phyloP scores from a whole-genome alignment of 1,140 invertebrate species.

The Caenorhabditis remanei region DNA sequence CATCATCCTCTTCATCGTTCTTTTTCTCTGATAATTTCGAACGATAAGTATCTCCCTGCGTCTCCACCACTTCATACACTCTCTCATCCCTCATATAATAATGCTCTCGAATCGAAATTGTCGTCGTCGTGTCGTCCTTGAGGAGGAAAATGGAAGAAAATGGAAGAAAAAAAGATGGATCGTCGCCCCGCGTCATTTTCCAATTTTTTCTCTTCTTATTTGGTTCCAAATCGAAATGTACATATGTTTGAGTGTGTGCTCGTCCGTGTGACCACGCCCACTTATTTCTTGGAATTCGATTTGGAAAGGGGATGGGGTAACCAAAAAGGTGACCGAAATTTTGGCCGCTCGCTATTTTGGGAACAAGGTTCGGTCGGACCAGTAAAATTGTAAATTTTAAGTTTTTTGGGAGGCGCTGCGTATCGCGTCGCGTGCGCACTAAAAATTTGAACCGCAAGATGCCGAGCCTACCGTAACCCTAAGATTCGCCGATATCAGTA shows the following conservation, averaged over 20 bases:
- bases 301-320: background rate
- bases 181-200: conserved; percentile 25
- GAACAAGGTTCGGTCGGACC: too few relatives aligned
- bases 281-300: conserved; percentile 18
- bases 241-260: background rate
- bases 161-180: background rate
- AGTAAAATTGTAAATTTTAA: too few relatives aligned
- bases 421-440: too few relatives aligned
- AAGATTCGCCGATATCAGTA: too few relatives aligned
- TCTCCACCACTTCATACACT: background rate
- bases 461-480: too few relatives aligned
- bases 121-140: background rate
- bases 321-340: too few relatives aligned
- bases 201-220: background rate
- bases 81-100: conserved; percentile 11
- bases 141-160: background rate
- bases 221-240: conserved; percentile 49
- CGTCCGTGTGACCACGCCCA: background rate
- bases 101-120: conserved; percentile 51
- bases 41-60: conserved; percentile 6
- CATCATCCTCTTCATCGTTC: conserved; percentile 30
- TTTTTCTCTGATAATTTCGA: conserved; percentile 31
- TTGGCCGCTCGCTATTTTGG: too few relatives aligned
- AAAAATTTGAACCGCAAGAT: too few relatives aligned
- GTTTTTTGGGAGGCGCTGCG: too few relatives aligned